These are phyloP conservation scores for Taeniopygia guttata DNA, from an alignment of 2,797 vertebrate genomes.

Conservation along the genomic window DNA sequence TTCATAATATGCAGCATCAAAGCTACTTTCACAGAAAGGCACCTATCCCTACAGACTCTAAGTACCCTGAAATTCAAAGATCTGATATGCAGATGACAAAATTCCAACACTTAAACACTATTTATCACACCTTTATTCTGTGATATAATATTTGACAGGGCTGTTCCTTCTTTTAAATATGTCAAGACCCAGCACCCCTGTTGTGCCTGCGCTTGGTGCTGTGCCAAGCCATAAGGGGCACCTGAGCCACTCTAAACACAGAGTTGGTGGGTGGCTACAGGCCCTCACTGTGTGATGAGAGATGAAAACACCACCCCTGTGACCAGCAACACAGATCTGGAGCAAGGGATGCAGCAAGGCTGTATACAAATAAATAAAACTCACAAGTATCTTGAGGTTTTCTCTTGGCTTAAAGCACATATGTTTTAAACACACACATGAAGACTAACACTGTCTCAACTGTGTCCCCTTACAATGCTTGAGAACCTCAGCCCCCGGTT, in stretches of 20 bases:
- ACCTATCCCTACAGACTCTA: neutral
- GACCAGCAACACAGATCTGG: neutral
- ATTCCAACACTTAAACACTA: neutral
- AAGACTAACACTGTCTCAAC: fast-evolving
- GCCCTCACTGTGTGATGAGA: neutral
- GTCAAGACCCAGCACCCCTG: neutral
- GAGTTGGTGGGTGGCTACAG: neutral
- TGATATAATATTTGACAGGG: neutral
- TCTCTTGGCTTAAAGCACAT: neutral
- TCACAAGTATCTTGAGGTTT: neutral
- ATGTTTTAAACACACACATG: neutral
- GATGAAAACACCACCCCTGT: neutral
- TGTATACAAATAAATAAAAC: neutral
- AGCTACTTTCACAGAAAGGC: neutral
- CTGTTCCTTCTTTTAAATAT: neutral
- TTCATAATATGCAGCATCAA: neutral
- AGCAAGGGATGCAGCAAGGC: neutral
- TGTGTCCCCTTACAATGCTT: neutral
- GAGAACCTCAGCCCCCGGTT: neutral
- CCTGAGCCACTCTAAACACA: neutral
- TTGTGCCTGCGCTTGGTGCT: too few species aligned
- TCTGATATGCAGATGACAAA: neutral
- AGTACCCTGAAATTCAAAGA: neutral
- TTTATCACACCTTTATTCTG: neutral
- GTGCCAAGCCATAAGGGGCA: neutral